A percentile compares a stretch with the other conserved stretches of the same genome.
Evolutionary conservation across 2,113 vertebrate species (phyloP).

Genomic region (Rhinolophus sinicus): DNA sequence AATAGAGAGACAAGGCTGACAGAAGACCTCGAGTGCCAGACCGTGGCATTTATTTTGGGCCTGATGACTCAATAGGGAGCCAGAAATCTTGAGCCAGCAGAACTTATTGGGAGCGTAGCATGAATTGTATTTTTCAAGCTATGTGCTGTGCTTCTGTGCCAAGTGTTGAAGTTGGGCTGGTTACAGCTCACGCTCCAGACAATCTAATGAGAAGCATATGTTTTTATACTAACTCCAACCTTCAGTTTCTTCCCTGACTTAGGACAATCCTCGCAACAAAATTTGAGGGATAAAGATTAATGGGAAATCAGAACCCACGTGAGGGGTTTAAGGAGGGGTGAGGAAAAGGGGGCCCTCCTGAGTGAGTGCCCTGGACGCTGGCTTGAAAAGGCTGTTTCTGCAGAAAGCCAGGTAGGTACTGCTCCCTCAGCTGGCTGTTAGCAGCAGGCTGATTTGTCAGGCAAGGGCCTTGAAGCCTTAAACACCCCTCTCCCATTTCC

Average conservation of each 20-base stretch:
- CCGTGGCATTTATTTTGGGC: not conserved
- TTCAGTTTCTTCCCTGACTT: not conserved
- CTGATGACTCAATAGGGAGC: not conserved
- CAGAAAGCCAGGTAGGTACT: not conserved
- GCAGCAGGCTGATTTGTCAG: not conserved
- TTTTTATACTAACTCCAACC: not conserved
- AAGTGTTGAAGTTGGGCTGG: not conserved
- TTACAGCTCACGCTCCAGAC: not conserved
- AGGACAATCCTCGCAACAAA: conserved; percentile 4
- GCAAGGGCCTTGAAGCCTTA: not conserved
- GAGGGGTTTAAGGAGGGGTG: not conserved
- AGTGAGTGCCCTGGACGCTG: not conserved
- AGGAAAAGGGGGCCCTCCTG: not conserved
- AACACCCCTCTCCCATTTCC: not conserved
- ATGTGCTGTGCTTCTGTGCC: not conserved
- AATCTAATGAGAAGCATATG: not conserved
- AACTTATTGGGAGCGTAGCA: not conserved
- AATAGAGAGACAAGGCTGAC: not conserved
- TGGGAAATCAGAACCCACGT: not conserved
- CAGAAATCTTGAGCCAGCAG: not conserved
- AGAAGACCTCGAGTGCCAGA: not conserved
- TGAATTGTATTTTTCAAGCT: not conserved
- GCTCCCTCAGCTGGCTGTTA: not conserved
- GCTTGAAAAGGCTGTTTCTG: not conserved
- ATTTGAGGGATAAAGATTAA: not conserved